phyloP scores from a whole-genome alignment of 1,140 invertebrate genomes.

The Globodera rostochiensis region DNA sequence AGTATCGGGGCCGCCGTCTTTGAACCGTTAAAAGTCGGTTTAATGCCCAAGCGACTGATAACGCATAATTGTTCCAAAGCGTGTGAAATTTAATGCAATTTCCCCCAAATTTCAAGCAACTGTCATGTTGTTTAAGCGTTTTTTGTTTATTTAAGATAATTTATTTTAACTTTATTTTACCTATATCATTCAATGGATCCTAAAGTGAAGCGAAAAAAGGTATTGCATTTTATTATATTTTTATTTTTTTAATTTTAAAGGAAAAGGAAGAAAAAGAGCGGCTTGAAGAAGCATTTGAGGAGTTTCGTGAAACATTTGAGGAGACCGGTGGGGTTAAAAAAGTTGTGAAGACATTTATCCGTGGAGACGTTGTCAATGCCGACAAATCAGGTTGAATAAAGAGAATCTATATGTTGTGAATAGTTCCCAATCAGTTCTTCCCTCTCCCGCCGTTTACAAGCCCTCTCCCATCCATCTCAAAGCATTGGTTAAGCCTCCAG shows the following conservation, averaged over 20 bases:
- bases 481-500: constrained; percentile 15
- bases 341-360: constrained; percentile 55
- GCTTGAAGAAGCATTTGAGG: constrained; percentile 52
- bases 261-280: constrained; percentile 58
- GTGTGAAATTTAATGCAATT: too few relatives aligned
- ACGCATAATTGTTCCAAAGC: too few relatives aligned
- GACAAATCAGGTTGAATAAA: constrained; percentile 47
- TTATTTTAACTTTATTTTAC: background rate
- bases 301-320: constrained; percentile 57
- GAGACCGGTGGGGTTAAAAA: constrained; percentile 17
- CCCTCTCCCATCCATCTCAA: constrained; percentile 39
- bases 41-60: too few relatives aligned
- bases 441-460: constrained; percentile 46
- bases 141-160: too few relatives aligned
- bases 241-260: constrained; percentile 36
- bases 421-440: constrained; percentile 18
- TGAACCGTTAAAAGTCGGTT: too few relatives aligned
- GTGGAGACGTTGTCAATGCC: constrained; percentile 63
- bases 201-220: constrained; percentile 8
- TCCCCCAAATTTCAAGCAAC: too few relatives aligned
- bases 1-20: too few relatives aligned
- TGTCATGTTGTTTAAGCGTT: too few relatives aligned
- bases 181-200: background rate
- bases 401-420: constrained; percentile 7
- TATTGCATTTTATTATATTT: constrained; percentile 1